Evolutionary conservation across 2,113 vertebrate genomes (phyloP).

Genomic region (Litocranius walleri): DNA sequence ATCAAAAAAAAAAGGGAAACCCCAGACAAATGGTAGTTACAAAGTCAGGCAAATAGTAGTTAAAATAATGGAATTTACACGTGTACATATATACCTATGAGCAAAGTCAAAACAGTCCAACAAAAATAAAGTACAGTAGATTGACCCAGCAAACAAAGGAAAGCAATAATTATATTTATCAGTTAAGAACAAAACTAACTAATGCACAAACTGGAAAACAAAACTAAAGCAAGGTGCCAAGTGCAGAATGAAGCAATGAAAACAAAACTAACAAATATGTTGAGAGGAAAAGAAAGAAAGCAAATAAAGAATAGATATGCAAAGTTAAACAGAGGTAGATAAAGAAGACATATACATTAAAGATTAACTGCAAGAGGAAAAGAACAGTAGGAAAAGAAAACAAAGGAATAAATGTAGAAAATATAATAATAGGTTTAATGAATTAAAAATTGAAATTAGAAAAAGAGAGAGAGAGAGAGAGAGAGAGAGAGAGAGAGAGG

Average conservation of each 20-base stretch:
- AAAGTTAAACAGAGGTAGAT: not conserved
- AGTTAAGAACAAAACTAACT: not conserved
- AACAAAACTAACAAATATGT: not conserved
- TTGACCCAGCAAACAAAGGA: not conserved
- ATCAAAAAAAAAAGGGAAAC: not conserved
- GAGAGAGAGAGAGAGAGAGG: not conserved
- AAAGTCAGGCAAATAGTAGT: not conserved
- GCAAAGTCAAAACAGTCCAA: not conserved
- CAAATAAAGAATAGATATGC: not conserved
- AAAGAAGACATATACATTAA: not conserved
- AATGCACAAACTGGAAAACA: not conserved
- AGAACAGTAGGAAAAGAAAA: not conserved
- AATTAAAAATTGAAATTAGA: not conserved
- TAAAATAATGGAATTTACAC: not conserved
- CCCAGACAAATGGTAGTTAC: not conserved
- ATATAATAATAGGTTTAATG: not conserved
- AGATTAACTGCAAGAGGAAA: not conserved
- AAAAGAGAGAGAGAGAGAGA: not conserved
- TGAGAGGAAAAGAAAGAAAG: not conserved
- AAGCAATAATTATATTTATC: not conserved
- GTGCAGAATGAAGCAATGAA: not conserved
- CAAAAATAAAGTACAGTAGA: not conserved
- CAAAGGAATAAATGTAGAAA: not conserved
- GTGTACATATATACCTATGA: not conserved
- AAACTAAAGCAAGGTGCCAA: not conserved